phyloP scores from a whole-genome alignment of 2,888 invertebrate species.

The Psylliodes chrysocephalus region DNA sequence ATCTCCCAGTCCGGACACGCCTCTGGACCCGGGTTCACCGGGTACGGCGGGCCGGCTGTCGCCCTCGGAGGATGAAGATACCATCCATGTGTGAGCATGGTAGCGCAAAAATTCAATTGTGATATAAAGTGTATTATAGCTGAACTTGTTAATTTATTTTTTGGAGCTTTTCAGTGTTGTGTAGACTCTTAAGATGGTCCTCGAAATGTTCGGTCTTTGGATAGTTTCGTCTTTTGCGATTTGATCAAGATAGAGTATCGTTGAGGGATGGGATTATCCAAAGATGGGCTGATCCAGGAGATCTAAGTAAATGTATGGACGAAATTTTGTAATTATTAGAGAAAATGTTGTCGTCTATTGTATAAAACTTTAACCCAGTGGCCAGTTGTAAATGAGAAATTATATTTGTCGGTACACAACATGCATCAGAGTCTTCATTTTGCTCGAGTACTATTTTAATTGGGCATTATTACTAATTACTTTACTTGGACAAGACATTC shows the following conservation, averaged over 20 bases:
- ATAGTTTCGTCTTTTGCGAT: no score
- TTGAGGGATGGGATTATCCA: neutral
- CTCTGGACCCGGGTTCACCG: slow-evolving; percentile 72
- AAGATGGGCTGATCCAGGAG: no score
- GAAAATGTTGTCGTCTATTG: slow-evolving; percentile 34
- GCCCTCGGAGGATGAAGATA: slow-evolving; percentile 71
- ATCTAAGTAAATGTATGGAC: slow-evolving; percentile 50
- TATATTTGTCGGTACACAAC: neutral
- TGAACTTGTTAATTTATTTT: slow-evolving; percentile 61
- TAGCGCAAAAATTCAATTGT: slow-evolving; percentile 52
- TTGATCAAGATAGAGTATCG: neutral
- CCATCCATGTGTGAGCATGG: slow-evolving; percentile 69
- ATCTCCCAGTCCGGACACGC: slow-evolving; percentile 66
- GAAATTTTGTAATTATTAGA: slow-evolving; percentile 50
- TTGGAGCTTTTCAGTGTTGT: slow-evolving; percentile 60
- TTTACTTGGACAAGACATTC: no score
- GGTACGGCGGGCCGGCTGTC: slow-evolving; percentile 63
- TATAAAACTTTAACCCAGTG: slow-evolving; percentile 35
- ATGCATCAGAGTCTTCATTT: neutral
- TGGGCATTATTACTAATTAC: no score
- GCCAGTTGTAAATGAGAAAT: slow-evolving; percentile 25
- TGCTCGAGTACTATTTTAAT: no score
- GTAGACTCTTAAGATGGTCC: slow-evolving; percentile 42
- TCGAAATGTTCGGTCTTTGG: neutral
- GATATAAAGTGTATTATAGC: slow-evolving; percentile 60